phyloP scores from a whole-genome alignment of 2,888 invertebrate genomes.

The Caenorhabditis sinica region DNA sequence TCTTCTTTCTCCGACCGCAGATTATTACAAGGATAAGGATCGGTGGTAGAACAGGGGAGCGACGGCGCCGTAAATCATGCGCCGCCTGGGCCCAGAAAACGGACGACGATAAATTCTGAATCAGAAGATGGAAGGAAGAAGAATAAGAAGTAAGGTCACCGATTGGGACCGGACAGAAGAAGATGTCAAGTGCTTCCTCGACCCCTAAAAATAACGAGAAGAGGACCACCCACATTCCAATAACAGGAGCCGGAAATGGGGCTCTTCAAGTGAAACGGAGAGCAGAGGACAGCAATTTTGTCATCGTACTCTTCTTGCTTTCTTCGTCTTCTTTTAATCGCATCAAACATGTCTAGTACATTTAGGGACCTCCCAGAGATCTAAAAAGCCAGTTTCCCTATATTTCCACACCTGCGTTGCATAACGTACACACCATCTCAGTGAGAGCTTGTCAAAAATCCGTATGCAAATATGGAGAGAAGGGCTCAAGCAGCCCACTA shows the following conservation, averaged over 20 bases:
- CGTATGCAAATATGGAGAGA: conserved; percentile 45
- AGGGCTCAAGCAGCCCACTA: conserved; percentile 40
- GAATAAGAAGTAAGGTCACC: conserved; percentile 60
- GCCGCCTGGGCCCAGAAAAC: conserved; percentile 61
- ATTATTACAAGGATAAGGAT: conserved; percentile 65
- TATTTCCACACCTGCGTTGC: conserved; percentile 59
- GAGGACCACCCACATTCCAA: conserved; percentile 63
- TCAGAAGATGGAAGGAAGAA: conserved; percentile 24
- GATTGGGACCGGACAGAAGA: conserved; percentile 29
- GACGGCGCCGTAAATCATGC: conserved; percentile 64
- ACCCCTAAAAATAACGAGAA: conserved; percentile 8
- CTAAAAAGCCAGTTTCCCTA: background rate
- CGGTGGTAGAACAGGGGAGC: conserved; percentile 36
- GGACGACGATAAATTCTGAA: conserved; percentile 62
- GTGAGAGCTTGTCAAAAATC: conserved; percentile 53
- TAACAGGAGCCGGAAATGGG: conserved; percentile 62
- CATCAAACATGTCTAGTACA: conserved; percentile 58
- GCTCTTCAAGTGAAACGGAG: conserved; percentile 63
- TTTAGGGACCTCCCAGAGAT: conserved; percentile 37
- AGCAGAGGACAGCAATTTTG: conserved; percentile 56
- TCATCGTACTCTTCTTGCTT: conserved; percentile 16
- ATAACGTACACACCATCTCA: conserved; percentile 47
- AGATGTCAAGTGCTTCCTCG: conserved; percentile 51
- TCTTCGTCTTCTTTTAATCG: conserved; percentile 48
- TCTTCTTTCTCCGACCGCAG: conserved; percentile 39